A percentile compares a stretch with the other conserved stretches of the same genome.
Conservation (phyloP, 1,140 invertebrate genomes). For the Arion vulgaris region DNA sequence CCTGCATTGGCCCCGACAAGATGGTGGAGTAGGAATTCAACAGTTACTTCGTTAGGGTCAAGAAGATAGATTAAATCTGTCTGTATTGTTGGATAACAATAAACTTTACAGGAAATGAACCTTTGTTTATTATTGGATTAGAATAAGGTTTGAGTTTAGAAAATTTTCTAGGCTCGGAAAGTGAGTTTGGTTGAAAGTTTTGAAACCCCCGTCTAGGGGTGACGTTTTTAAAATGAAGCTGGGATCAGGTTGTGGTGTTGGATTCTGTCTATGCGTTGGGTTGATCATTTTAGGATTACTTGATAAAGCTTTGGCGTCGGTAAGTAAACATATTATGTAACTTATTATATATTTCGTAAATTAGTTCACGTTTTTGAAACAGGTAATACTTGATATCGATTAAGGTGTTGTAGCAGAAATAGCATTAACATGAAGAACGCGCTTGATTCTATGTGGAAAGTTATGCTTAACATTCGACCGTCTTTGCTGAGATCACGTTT, state of each 20-base stretch:
- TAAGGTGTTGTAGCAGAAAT: no score
- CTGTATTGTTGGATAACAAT: neutral
- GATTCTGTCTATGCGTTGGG: neutral
- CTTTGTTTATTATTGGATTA: neutral
- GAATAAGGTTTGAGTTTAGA: neutral
- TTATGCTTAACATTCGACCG: no score
- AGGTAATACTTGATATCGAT: no score
- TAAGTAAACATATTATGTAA: no score
- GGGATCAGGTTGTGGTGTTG: neutral
- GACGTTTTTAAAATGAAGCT: neutral
- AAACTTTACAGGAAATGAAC: neutral
- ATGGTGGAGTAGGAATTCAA: constrained; percentile 22
- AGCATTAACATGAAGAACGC: no score
- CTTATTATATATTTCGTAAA: no score
- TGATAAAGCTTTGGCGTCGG: neutral
- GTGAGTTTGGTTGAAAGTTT: neutral
- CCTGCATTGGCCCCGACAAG: constrained; percentile 12
- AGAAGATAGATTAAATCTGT: neutral
- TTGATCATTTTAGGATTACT: neutral
- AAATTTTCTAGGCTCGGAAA: neutral
- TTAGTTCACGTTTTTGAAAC: no score
- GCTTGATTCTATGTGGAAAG: no score
- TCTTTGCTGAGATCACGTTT: no score
- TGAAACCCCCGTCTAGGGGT: no score
- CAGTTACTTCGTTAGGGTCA: neutral